Evolutionary conservation across 1,140 invertebrate species (phyloP).

Genomic region (Drosophila sulfurigaster): DNA sequence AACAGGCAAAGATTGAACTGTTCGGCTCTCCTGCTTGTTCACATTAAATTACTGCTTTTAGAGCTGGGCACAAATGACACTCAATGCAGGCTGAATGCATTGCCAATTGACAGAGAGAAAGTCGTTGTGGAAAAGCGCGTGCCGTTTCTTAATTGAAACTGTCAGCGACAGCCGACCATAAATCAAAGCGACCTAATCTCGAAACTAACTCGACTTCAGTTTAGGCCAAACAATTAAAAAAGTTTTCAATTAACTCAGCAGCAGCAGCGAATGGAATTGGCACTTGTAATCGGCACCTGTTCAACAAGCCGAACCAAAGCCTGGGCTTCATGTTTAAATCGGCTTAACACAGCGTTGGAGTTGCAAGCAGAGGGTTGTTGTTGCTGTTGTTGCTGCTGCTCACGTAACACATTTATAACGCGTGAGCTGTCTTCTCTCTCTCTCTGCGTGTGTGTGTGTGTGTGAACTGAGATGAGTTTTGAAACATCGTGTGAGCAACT

Average conservation of each 20-base stretch:
- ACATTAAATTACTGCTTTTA: conserved; percentile 64
- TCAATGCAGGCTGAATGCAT: conserved; percentile 56
- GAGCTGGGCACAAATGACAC: conserved; percentile 50
- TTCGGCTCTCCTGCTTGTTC: conserved; percentile 8
- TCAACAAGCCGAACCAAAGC: conserved; percentile 74
- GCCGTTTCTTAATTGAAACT: conserved; percentile 72
- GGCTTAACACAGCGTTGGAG: conserved; percentile 33
- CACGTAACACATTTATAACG: conserved; percentile 79
- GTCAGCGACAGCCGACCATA: conserved; percentile 71
- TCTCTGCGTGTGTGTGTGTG: conserved; percentile 2
- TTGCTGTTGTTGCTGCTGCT: conserved; percentile 2
- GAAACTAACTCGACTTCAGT: conserved; percentile 64
- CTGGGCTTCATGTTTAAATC: conserved; percentile 59
- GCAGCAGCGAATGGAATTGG: conserved; percentile 58
- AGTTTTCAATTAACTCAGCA: conserved; percentile 78
- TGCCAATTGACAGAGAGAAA: conserved; percentile 33
- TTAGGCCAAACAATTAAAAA: conserved; percentile 74
- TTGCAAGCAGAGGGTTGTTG: background rate
- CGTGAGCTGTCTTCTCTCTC: conserved; percentile 50
- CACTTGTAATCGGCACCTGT: conserved; percentile 82
- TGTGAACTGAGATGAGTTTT: conserved; percentile 62
- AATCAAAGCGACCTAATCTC: conserved; percentile 57
- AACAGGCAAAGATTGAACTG: conserved; percentile 46
- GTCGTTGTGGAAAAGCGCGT: conserved; percentile 19
- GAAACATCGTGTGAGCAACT: conserved; percentile 40